These are phyloP conservation scores for Palythoa heliodiscus DNA, from an alignment of 92 coral and sea anemone species.

Conservation along the genomic window DNA sequence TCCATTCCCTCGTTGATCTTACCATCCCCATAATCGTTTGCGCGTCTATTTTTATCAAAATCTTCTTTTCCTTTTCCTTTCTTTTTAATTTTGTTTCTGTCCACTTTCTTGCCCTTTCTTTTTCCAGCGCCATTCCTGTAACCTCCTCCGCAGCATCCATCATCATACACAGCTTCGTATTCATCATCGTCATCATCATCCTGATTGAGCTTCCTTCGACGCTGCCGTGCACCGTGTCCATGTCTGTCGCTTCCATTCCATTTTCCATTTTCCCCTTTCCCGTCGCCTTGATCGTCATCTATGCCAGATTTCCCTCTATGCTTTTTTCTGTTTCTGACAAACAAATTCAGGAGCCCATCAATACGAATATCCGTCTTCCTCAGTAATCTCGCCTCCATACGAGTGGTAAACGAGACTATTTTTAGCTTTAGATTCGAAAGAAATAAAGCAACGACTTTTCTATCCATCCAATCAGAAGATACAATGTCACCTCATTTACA, in stretches of 20 bases:
- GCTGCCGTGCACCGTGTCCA: neutral
- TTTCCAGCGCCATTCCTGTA: neutral
- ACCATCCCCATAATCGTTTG: slow-evolving; percentile 7
- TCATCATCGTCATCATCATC: slow-evolving; percentile 2
- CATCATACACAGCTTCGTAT: slow-evolving; percentile 1
- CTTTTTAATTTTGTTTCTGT: neutral
- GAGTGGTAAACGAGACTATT: no score
- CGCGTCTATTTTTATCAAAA: neutral
- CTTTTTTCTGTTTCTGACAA: slow-evolving; percentile 7
- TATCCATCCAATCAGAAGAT: no score
- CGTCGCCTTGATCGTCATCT: neutral
- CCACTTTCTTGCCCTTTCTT: neutral
- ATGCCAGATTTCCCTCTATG: neutral
- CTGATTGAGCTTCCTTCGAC: neutral
- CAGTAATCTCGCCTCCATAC: no score
- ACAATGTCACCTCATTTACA: no score
- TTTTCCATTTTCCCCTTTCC: neutral
- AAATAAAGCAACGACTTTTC: no score
- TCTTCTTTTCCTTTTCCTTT: slow-evolving; percentile 2
- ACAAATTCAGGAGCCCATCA: neutral
- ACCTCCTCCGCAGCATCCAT: slow-evolving; percentile 28
- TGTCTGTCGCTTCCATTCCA: slow-evolving; percentile 10
- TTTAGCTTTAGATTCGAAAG: no score
- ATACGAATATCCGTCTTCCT: neutral
- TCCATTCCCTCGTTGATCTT: slow-evolving; percentile 26